Percentiles rank a stretch among this genome's conserved stretches.
Evolutionary conservation across 2,888 invertebrate species (phyloP).

Genomic region (Apodemia duryi): DNA sequence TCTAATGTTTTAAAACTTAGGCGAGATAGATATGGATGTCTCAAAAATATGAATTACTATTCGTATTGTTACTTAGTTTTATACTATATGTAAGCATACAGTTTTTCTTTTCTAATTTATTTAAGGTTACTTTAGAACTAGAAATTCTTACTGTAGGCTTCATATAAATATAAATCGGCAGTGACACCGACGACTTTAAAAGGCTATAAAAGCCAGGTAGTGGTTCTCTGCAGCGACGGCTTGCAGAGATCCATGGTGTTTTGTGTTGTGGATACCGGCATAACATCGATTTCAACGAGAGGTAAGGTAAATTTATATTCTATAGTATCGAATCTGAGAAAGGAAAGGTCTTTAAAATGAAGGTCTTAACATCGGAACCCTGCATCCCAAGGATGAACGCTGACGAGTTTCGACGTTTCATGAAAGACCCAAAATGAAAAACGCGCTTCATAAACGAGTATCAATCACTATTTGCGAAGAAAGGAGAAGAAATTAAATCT

Average conservation of each 20-base stretch:
- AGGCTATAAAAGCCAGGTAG: conserved; percentile 17
- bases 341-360: too few species aligned
- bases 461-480: too few species aligned
- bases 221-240: conserved; percentile 18
- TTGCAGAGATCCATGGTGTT: conserved; percentile 17
- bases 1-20: conserved; percentile 18
- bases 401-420: too few species aligned
- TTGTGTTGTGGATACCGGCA: conserved; percentile 11
- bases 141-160: too few species aligned
- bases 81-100: too few species aligned
- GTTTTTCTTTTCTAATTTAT: too few species aligned
- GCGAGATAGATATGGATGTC: conserved; percentile 14
- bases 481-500: too few species aligned
- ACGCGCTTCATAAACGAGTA: too few species aligned
- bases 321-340: conserved; percentile 13
- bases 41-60: conserved; percentile 14
- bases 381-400: too few species aligned
- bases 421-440: too few species aligned
- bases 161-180: background rate
- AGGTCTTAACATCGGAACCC: too few species aligned
- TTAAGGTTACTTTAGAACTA: too few species aligned
- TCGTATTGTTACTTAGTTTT: conserved; percentile 14
- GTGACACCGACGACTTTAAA: conserved; percentile 5
- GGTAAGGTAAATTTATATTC: conserved; percentile 16
- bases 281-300: conserved; percentile 10